These are phyloP conservation scores for Anneissia japonica DNA, from an alignment of 35 echinoderm and acorn worm genomes.

Conservation along the genomic window DNA sequence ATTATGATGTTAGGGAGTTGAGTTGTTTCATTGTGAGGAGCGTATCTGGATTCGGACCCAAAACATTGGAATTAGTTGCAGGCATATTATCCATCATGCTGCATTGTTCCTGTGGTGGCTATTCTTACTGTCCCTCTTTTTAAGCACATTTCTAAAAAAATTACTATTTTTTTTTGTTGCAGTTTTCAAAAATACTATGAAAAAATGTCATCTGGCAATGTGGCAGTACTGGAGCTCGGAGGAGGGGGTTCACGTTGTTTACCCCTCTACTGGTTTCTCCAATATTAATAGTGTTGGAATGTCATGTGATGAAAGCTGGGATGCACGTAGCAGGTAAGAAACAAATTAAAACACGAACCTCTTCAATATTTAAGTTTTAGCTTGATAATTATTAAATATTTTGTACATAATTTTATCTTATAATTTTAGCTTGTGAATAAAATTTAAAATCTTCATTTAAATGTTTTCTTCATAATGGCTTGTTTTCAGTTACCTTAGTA, in stretches of 20 bases:
- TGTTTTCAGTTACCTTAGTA: no score
- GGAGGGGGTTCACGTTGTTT: slow-evolving; percentile 39
- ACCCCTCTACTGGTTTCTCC: not conserved
- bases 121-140: not conserved
- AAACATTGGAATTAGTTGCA: no score
- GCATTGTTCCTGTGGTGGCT: not conserved
- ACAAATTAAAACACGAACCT: not conserved
- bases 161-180: slow-evolving; percentile 13
- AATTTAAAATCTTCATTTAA: not conserved
- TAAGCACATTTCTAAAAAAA: not conserved
- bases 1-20: no score
- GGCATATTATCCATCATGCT: not conserved
- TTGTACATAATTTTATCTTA: not conserved
- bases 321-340: slow-evolving; percentile 70
- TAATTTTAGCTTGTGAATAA: not conserved
- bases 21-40: no score
- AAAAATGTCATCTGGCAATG: slow-evolving; percentile 65
- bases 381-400: not conserved
- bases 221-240: slow-evolving; percentile 99
- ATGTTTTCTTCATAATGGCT: no score
- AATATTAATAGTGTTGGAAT: not conserved
- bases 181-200: slow-evolving; percentile 80
- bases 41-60: no score
- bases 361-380: not conserved
- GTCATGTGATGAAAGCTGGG: slow-evolving; percentile 25